Percentiles rank a stretch among this genome's conserved stretches.
Evolutionary conservation across 2,888 invertebrate genomes (phyloP).

Genomic region (Caenorhabditis afra): DNA sequence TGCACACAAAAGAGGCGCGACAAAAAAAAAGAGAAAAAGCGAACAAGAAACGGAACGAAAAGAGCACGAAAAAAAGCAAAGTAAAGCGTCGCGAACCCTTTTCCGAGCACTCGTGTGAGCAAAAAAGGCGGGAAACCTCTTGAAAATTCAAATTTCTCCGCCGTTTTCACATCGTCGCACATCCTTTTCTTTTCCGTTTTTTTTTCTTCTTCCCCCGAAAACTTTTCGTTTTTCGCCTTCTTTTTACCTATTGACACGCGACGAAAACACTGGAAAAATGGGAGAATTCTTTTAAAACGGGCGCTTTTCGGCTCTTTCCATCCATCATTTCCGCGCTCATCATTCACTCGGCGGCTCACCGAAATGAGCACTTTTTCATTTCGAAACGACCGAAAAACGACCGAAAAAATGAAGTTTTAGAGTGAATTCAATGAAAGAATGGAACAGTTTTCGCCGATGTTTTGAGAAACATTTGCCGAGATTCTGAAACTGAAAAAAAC

Average conservation of each 20-base stretch:
- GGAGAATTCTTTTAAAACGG: not conserved
- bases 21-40: constrained; percentile 17
- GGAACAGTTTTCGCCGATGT: too few species aligned
- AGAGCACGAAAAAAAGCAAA: constrained; percentile 35
- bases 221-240: constrained; percentile 14
- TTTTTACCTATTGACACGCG: constrained; percentile 52
- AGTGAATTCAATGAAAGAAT: too few species aligned
- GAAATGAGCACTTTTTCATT: too few species aligned
- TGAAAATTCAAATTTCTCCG: constrained; percentile 53
- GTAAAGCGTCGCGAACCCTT: constrained; percentile 42
- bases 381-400: too few species aligned
- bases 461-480: too few species aligned
- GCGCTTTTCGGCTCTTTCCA: constrained; percentile 15
- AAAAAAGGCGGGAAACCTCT: constrained; percentile 36
- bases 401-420: too few species aligned
- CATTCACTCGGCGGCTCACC: too few species aligned
- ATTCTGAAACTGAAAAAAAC: too few species aligned
- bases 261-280: constrained; percentile 2
- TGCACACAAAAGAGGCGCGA: constrained; percentile 37
- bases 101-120: not conserved
- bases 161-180: constrained; percentile 54
- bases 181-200: constrained; percentile 44
- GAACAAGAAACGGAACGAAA: constrained; percentile 36
- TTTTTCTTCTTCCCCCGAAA: constrained; percentile 6
- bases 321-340: constrained; percentile 5